Base-by-base conservation (phyloP, 2,797 vertebrate genomes). In the Coendou prehensilis region DNA sequence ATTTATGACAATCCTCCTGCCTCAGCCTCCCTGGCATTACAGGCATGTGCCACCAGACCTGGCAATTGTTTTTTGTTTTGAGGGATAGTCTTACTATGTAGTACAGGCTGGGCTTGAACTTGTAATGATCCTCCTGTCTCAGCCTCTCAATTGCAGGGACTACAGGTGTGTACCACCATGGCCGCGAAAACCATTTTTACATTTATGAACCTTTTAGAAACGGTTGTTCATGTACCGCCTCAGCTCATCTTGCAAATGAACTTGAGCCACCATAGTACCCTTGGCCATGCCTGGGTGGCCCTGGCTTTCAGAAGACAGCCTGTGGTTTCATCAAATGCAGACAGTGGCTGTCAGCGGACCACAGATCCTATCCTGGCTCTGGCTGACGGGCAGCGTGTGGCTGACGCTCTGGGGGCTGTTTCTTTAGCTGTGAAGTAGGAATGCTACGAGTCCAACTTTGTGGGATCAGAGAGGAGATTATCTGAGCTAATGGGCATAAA, bases 401-500 rank as follows among this genome's bases (percentile, higher is more conserved):
- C 71, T 73, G 71, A 26, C 13, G 54, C 13, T 76, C 73, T 76
- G 4, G 10, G 73, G 4, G 45, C 23, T 6, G 7, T 17, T 30
- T 50, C 73, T 37, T 71, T 4, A 5, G 47, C 54, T 56, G 6
- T 63, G 8, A 69, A 61, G 10, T 6, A 30, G 56, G 26, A 61
- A 2, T 22, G n/a, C 67, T 41, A 9, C 63, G 14, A 56, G 50
- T 14, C 4, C 22, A 30, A 3, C 69, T 17, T 87, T 8, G 0
- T 5, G 86, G 28, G 45, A 37, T 9, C 9, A 45, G 41, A 5
- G 6, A 86, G 73, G 69, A 18, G 37, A 6, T 5, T 1, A 13
- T 5, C 0, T 54, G 61, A 15, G 5, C 5, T 9, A 4, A 30
- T 0, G 2, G 17, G 3, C 0, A 9, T 2, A 30, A n/a, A 41